Evolutionary conservation across 2,888 invertebrate species (phyloP).

Genomic region (Yponomeuta malinellus): DNA sequence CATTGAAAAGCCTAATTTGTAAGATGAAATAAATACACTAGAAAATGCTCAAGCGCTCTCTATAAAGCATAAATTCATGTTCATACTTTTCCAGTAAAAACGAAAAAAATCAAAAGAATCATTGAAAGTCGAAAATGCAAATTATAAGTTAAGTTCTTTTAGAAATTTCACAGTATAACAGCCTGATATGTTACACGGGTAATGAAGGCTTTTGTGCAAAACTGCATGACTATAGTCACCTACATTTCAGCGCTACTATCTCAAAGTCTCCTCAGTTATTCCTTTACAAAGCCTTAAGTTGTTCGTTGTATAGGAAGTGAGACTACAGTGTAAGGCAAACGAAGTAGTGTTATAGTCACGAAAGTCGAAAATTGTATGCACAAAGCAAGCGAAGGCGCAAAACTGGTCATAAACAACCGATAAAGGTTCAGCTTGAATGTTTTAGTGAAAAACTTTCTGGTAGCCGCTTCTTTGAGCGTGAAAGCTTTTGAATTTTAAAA

Average conservation of each 20-base stretch:
- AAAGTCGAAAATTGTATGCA: conserved; percentile 16
- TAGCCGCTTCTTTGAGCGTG: conserved; percentile 3
- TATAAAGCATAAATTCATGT: not conserved
- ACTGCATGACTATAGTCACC: conserved; percentile 13
- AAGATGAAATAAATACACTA: conserved; percentile 11
- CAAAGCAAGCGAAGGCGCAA: conserved; percentile 18
- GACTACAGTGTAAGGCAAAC: conserved; percentile 18
- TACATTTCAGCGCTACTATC: conserved; percentile 12
- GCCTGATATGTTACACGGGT: conserved; percentile 37
- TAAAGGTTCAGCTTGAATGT: conserved; percentile 18
- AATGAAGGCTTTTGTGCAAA: conserved; percentile 42
- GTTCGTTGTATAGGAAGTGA: conserved; percentile 14
- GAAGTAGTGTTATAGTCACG: conserved; percentile 17
- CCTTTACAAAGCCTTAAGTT: conserved; percentile 18
- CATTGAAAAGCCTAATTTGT: conserved; percentile 64
- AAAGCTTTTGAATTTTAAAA: conserved; percentile 5
- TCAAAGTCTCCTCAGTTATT: conserved; percentile 16
- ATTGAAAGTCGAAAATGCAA: not conserved
- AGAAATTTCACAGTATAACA: conserved; percentile 30
- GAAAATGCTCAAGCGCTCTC: conserved; percentile 9
- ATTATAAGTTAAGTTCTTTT: conserved; percentile 9
- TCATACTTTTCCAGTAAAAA: not conserved
- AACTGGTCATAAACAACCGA: conserved; percentile 21
- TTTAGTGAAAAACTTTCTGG: conserved; percentile 17
- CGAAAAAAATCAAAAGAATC: conserved; percentile 5